Percentiles rank a stretch among this genome's conserved stretches.
Evolutionary conservation across 1,140 invertebrate genomes (phyloP).

Genomic region (fruit fly (Drosophila melanogaster)): Release_6_plus_ISO1_MT NT_037436.4:10576501-10577000

Average conservation of each 20-base stretch:
- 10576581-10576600: constrained; percentile 72
- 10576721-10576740: constrained; percentile 53
- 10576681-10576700: constrained; percentile 63
- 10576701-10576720: constrained; percentile 59
- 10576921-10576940: constrained; percentile 52
- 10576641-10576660: constrained; percentile 44
- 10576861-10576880: constrained; percentile 64
- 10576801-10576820: constrained; percentile 69
- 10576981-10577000: constrained; percentile 53
- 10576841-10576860: constrained; percentile 46
- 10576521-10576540: constrained; percentile 21
- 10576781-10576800: constrained; percentile 27
- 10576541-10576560: constrained; percentile 23
- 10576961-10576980: constrained; percentile 36
- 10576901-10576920: constrained; percentile 62
- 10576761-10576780: constrained; percentile 17
- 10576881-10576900: constrained; percentile 74
- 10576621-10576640: constrained; percentile 79
- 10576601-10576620: constrained; percentile 77
- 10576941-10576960: constrained; percentile 39
- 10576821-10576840: constrained; percentile 67
- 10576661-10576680: constrained; percentile 42
- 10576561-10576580: constrained; percentile 24
- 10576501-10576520: constrained; percentile 26
- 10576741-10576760: constrained; percentile 37